Base-by-base conservation (phyloP, 2,113 vertebrate species). In the Orientallactaga bullata region DNA sequence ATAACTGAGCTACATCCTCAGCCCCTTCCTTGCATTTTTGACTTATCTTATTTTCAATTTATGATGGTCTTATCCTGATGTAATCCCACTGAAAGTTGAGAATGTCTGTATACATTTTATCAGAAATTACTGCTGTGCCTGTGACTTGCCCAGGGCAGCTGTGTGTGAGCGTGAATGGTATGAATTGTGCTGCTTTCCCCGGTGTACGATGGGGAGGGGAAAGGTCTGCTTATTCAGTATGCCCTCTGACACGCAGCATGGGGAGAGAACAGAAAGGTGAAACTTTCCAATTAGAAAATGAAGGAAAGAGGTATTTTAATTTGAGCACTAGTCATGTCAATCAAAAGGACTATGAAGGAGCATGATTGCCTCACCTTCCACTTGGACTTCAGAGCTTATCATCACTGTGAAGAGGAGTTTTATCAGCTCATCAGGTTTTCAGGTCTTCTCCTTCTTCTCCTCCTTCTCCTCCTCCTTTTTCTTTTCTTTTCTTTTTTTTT, bases 151-250 rank as follows among this genome's bases (percentile, higher is more conserved):
- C 4, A 32, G 65, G 24, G 39, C 5, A 30, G 39, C 37, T 37
- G 32, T 60, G 21, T 24, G 32, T 55, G 20, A 21, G 55, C 11
- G 12, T 73, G 16, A 13, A 3, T 17, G 16, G 8, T 35, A 8
- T 13, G 16, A 39, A 2, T 0, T 47, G 2, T 13, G 20, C 26
- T 63, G 21, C 10, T 51, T 7, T 68, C n/a, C 2, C 0, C 4
- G 35, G 51, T 24, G 20, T 28, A n/a, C 35, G 28, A 4, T 3
- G 18, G 3, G 7, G 24, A 23, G 17, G 21, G 16, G 35, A 7
- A 66, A 13, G 12, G 16, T 18, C 24, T 47, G 47, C 32, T 74
- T 13, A 8, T 42, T 85, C 18, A 20, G 47, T 90, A 32, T 16
- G 2, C 20, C 30, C 35, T 47, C 17, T 7, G 12, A 11, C 8